Percentiles rank a stretch among this genome's conserved stretches.
phyloP scores from a whole-genome alignment of 2,797 vertebrate genomes.

The Cirrhinus molitorella region DNA sequence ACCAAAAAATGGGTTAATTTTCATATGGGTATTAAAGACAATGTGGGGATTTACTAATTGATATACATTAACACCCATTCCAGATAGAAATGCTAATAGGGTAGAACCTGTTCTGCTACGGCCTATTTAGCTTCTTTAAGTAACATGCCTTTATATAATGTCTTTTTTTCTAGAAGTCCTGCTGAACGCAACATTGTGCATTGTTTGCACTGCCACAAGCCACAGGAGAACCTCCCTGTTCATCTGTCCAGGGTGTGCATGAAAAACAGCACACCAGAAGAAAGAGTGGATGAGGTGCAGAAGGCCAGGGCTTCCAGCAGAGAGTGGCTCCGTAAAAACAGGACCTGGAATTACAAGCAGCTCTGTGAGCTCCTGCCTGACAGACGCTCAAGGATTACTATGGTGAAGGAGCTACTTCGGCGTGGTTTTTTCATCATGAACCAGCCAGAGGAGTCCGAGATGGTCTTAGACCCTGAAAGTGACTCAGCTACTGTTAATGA shows the following conservation, averaged over 20 bases:
- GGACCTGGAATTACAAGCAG: background rate
- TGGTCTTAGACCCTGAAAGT: background rate
- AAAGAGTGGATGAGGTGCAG: background rate
- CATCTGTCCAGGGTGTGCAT: slow-evolving; percentile 25
- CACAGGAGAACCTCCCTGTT: background rate
- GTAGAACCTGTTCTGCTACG: background rate
- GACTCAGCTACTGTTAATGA: background rate
- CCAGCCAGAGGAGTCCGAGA: background rate
- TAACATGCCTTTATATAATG: background rate
- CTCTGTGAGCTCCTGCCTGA: background rate
- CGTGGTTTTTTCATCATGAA: background rate
- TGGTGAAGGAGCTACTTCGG: slow-evolving; percentile 6
- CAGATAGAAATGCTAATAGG: background rate
- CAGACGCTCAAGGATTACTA: background rate
- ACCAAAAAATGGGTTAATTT: too few species aligned
- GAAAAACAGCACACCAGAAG: background rate
- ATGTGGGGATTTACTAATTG: background rate
- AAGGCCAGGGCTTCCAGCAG: background rate
- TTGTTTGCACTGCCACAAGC: slow-evolving; percentile 6
- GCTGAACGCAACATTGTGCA: background rate
- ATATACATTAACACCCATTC: background rate
- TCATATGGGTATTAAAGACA: background rate
- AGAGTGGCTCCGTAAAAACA: background rate
- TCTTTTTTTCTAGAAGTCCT: background rate
- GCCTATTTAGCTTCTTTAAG: background rate